phyloP scores from a whole-genome alignment of 2,888 invertebrate species.

The Callyntrura sp. region DNA sequence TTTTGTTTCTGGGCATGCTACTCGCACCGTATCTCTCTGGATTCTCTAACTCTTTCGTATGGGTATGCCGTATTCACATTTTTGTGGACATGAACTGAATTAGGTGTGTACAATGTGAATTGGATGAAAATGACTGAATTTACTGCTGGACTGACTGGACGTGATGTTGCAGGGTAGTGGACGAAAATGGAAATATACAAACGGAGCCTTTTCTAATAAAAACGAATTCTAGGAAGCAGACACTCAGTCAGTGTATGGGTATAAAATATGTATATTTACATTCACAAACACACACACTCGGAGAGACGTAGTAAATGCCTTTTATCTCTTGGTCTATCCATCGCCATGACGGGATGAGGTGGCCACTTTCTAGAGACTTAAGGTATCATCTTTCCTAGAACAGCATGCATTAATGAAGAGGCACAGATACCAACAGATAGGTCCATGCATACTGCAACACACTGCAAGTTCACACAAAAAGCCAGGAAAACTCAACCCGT shows the following conservation, averaged over 20 bases:
- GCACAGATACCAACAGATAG: slow-evolving; percentile 47
- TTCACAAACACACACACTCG: background rate
- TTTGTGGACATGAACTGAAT: slow-evolving; percentile 9
- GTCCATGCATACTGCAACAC: slow-evolving; percentile 6
- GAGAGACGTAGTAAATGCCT: background rate
- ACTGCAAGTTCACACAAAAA: slow-evolving; percentile 38
- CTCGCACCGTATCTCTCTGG: background rate
- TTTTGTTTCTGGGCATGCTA: no score
- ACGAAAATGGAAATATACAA: slow-evolving; percentile 32
- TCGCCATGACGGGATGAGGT: background rate
- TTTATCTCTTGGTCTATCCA: slow-evolving; percentile 20
- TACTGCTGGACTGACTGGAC: slow-evolving; percentile 65
- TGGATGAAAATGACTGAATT: slow-evolving; percentile 52
- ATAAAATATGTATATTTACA: slow-evolving; percentile 52
- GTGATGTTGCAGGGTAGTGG: background rate
- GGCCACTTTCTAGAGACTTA: slow-evolving; percentile 44
- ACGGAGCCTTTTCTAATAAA: slow-evolving; percentile 1
- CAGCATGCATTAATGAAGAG: slow-evolving; percentile 57
- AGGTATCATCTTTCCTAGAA: slow-evolving; percentile 60
- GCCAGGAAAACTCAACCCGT: background rate
- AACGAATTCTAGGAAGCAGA: background rate
- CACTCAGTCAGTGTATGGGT: slow-evolving; percentile 12
- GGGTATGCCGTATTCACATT: background rate
- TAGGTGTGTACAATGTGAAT: slow-evolving; percentile 46
- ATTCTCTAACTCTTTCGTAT: background rate